Conservation (phyloP, 2,888 invertebrate genomes). For the Malachius bipustulatus region DNA sequence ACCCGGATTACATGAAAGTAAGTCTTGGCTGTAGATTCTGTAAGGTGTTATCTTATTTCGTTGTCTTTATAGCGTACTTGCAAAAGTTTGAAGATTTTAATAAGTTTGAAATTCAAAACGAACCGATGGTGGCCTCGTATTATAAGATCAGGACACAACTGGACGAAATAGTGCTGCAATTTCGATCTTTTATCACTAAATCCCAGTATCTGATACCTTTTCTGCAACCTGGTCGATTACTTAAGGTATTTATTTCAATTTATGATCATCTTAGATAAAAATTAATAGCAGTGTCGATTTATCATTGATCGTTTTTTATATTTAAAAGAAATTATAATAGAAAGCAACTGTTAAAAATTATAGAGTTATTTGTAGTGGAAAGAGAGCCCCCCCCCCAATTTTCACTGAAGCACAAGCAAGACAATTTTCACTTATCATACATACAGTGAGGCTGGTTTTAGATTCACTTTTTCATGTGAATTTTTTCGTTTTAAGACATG, state of each 20-base stretch:
- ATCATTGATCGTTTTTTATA: too few relatives aligned
- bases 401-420: too few relatives aligned
- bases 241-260: constrained; percentile 75
- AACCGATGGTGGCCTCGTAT: constrained; percentile 67
- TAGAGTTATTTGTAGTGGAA: too few relatives aligned
- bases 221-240: constrained; percentile 84
- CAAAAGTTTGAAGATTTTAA: constrained; percentile 54
- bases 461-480: too few relatives aligned
- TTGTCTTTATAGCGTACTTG: constrained; percentile 45
- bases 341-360: too few relatives aligned
- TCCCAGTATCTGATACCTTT: constrained; percentile 87
- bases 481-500: too few relatives aligned
- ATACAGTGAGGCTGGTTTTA: too few relatives aligned
- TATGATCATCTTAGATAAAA: too few relatives aligned
- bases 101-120: constrained; percentile 54
- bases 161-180: constrained; percentile 59
- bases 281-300: too few relatives aligned
- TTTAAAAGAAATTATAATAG: too few relatives aligned
- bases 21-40: constrained; percentile 29
- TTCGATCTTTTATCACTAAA: constrained; percentile 67
- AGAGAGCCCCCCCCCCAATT: too few relatives aligned
- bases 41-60: constrained; percentile 10
- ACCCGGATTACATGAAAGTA: constrained; percentile 78
- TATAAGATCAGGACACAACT: constrained; percentile 76
- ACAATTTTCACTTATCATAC: too few relatives aligned